A percentile compares a stretch with the other conserved stretches of the same genome.
These are phyloP conservation scores for Lepeophtheirus nordmannii DNA, from an alignment of 2,888 invertebrate species.

Conservation along the genomic window DNA sequence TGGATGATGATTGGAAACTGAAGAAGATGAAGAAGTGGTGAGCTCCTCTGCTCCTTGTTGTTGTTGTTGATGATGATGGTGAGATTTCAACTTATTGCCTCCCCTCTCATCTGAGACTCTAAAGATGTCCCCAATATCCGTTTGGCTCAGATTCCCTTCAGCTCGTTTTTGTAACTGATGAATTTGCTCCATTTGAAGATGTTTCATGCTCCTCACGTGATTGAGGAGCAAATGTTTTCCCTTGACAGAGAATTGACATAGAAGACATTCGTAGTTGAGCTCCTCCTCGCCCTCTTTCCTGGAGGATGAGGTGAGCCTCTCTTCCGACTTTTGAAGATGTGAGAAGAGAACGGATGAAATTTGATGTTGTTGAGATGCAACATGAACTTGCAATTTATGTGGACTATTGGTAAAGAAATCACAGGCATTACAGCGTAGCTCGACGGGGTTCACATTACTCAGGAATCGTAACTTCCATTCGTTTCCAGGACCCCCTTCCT, in stretches of 20 bases:
- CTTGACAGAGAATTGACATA: slow-evolving; percentile 69
- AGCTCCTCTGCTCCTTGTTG: neutral
- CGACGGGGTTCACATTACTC: slow-evolving; percentile 65
- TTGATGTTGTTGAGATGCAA: slow-evolving; percentile 77
- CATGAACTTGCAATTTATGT: slow-evolving; percentile 78
- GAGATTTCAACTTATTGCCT: neutral
- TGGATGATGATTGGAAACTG: no score
- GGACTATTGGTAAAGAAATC: slow-evolving; percentile 94
- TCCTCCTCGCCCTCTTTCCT: slow-evolving; percentile 27
- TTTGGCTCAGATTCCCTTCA: slow-evolving; percentile 61
- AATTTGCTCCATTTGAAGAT: slow-evolving; percentile 81
- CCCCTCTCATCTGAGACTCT: slow-evolving; percentile 44
- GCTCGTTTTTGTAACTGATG: slow-evolving; percentile 72
- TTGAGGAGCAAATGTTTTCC: slow-evolving; percentile 71
- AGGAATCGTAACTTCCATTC: slow-evolving; percentile 83
- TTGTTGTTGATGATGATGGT: neutral
- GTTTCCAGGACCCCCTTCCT: slow-evolving; percentile 78
- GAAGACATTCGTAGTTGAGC: slow-evolving; percentile 52
- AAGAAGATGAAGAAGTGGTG: neutral
- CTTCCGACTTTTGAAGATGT: slow-evolving; percentile 45
- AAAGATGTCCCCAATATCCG: slow-evolving; percentile 71
- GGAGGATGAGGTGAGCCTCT: neutral
- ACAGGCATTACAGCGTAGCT: slow-evolving; percentile 88
- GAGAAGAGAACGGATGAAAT: slow-evolving; percentile 65
- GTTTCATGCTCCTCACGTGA: slow-evolving; percentile 61